These are phyloP conservation scores for Epinotia demarniana DNA, from an alignment of 2,888 invertebrate genomes.

Conservation along the genomic window DNA sequence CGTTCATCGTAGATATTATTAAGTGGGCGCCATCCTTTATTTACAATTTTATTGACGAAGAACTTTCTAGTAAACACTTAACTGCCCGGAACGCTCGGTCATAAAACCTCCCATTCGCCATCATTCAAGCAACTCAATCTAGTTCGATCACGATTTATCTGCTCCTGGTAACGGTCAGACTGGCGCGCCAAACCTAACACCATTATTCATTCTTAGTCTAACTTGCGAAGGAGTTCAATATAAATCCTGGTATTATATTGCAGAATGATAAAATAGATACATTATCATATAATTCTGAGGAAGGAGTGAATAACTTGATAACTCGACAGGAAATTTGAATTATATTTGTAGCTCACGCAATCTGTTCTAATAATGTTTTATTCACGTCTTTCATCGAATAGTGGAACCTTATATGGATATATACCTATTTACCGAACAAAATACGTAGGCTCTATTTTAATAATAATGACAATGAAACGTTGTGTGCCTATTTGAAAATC, in stretches of 20 bases:
- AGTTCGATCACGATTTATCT: conserved; percentile 60
- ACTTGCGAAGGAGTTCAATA: conserved; percentile 47
- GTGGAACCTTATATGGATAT: too few species aligned
- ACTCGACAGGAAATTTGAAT: conserved; percentile 18
- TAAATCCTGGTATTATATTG: conserved; percentile 19
- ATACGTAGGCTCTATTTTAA: background rate
- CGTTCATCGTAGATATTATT: background rate
- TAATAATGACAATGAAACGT: background rate
- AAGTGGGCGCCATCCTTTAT: conserved; percentile 19
- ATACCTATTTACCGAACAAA: background rate
- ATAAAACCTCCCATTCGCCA: conserved; percentile 53
- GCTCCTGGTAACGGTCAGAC: conserved; percentile 44
- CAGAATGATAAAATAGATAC: conserved; percentile 21
- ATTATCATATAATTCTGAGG: conserved; percentile 11
- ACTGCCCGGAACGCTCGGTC: conserved; percentile 59
- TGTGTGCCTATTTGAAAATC: background rate
- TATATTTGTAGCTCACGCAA: conserved; percentile 13
- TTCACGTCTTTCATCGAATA: background rate
- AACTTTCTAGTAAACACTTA: conserved; percentile 13
- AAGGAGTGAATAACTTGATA: conserved; percentile 1
- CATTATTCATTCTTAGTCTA: conserved; percentile 61
- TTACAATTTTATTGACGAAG: conserved; percentile 14
- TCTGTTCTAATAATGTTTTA: conserved; percentile 20
- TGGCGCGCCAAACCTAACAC: conserved; percentile 48
- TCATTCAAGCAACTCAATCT: conserved; percentile 54